Evolutionary conservation across 2,888 invertebrate species (phyloP).

Genomic region (Drosophila mimetica): DNA sequence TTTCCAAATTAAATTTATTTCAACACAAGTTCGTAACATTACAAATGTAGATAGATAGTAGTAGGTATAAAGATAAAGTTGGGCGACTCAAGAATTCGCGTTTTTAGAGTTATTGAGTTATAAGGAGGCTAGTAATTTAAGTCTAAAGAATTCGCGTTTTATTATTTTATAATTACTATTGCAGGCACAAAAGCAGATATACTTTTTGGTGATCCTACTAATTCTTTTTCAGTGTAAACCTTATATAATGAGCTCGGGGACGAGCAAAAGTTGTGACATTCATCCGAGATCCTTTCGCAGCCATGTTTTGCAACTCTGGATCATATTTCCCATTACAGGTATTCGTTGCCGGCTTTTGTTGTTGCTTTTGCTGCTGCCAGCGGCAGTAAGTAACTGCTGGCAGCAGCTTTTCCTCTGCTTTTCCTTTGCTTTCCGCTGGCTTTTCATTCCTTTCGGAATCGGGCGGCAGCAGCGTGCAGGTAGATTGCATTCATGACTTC

Average conservation of each 20-base stretch:
- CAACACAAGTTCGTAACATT: neutral
- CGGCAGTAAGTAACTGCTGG: conserved; percentile 26
- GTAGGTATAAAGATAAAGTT: neutral
- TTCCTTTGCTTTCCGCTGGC: conserved; percentile 35
- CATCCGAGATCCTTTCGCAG: conserved; percentile 14
- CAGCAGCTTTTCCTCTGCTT: conserved; percentile 39
- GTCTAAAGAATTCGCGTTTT: neutral
- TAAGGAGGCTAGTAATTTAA: too few species aligned
- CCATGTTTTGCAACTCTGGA: conserved; percentile 15
- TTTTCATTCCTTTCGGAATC: conserved; percentile 37
- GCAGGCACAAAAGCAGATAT: too few species aligned
- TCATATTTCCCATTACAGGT: conserved; percentile 26
- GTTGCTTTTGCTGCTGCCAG: conserved; percentile 24
- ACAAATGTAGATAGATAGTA: neutral
- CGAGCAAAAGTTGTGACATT: conserved; percentile 20
- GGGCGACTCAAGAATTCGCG: neutral
- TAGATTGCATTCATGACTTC: conserved; percentile 70
- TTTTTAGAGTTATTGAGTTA: too few species aligned
- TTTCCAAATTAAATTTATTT: neutral
- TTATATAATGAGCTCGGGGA: neutral
- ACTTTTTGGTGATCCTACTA: too few species aligned
- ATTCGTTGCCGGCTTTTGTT: conserved; percentile 13
- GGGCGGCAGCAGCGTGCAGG: conserved; percentile 66
- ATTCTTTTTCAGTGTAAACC: neutral
- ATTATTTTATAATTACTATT: too few species aligned